These are phyloP conservation scores for Halcyon smyrnensis DNA, from an alignment of 2,797 vertebrate genomes.

Conservation along the genomic window DNA sequence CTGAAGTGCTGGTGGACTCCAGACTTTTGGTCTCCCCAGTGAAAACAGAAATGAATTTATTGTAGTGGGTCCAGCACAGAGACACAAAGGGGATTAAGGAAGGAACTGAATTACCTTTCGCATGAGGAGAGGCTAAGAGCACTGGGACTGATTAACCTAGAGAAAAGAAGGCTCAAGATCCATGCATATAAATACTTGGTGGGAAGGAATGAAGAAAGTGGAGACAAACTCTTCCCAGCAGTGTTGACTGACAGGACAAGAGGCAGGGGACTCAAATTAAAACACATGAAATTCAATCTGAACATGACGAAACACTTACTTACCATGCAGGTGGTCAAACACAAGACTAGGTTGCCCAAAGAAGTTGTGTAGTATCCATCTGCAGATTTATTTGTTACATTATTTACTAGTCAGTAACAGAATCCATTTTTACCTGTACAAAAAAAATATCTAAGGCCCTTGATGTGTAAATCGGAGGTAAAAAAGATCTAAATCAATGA, in stretches of 20 bases:
- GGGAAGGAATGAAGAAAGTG: not conserved
- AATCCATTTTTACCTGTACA: not conserved
- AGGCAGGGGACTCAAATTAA: no score
- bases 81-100: no score
- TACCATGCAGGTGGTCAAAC: not conserved
- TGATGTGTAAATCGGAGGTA: not conserved
- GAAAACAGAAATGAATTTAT: not conserved
- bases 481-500: not conserved
- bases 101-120: no score
- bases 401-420: not conserved
- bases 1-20: not conserved
- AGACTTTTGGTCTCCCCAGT: not conserved
- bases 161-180: not conserved
- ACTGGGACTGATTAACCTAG: not conserved
- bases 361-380: not conserved
- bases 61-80: not conserved
- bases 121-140: not conserved
- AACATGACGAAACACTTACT: no score
- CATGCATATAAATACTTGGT: not conserved
- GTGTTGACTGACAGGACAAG: no score
- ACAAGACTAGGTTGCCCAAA: not conserved
- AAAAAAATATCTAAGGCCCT: not conserved
- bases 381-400: not conserved
- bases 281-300: no score
- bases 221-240: not conserved